phyloP scores from a whole-genome alignment of 2,113 vertebrate genomes.

The Oreocharis arfaki region DNA sequence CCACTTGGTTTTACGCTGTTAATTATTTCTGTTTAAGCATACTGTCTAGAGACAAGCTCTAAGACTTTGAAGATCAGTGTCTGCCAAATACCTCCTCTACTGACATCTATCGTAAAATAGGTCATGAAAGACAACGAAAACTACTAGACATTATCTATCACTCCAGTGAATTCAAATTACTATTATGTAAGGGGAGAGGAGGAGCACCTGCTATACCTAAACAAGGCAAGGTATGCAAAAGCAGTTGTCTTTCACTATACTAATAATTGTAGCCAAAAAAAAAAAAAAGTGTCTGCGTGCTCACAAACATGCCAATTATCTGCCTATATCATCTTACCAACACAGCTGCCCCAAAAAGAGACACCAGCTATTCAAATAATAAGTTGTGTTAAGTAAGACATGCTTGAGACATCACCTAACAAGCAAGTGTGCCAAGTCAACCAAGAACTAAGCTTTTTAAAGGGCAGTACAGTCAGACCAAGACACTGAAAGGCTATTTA shows the following conservation, averaged over 20 bases:
- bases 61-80: not conserved
- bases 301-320: not conserved
- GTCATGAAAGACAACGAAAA: not conserved
- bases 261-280: not conserved
- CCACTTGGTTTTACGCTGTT: not conserved
- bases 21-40: not conserved
- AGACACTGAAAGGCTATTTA: not conserved
- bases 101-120: not conserved
- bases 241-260: not conserved
- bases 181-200: not conserved
- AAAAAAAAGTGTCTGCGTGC: not conserved
- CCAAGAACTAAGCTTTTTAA: not conserved
- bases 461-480: not conserved
- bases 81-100: not conserved
- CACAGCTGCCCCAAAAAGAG: accelerated
- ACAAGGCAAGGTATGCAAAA: not conserved
- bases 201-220: not conserved
- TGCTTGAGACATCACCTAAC: not conserved
- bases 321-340: not conserved
- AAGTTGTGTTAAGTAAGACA: not conserved
- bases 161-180: not conserved
- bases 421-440: not conserved
- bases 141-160: not conserved
- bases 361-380: not conserved
- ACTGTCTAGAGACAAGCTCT: not conserved